Conservation (phyloP, 30 jellyfish, hydroid and myxozoan species). For the Cassiopea xamachana region DNA sequence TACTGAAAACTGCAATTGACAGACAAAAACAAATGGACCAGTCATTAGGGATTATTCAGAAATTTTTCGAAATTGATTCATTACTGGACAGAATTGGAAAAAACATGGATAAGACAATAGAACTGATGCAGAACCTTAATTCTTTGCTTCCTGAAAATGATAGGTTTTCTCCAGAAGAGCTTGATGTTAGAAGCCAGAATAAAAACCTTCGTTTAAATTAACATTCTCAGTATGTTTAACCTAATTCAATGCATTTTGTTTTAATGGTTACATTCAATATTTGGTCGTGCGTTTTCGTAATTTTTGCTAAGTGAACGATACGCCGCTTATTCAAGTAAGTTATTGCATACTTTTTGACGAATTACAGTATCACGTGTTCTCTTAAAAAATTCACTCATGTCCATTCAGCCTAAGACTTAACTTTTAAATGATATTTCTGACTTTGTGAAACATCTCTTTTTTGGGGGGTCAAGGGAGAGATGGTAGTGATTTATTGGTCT, state of each 20-base stretch:
- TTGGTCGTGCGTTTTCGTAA: too few relatives aligned
- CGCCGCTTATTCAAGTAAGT: too few relatives aligned
- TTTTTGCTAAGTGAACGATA: too few relatives aligned
- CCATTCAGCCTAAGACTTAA: too few relatives aligned
- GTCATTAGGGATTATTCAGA: constrained; percentile 54
- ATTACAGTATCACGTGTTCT: too few relatives aligned
- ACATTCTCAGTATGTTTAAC: background rate
- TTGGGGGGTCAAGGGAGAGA: too few relatives aligned
- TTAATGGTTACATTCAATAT: background rate
- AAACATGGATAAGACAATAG: constrained; percentile 63
- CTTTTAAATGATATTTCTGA: too few relatives aligned
- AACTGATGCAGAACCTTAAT: constrained; percentile 61
- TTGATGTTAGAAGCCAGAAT: constrained; percentile 4
- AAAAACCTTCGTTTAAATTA: background rate
- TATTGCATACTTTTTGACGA: too few relatives aligned
- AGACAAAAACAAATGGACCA: constrained; percentile 75
- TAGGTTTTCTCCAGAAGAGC: constrained; percentile 55
- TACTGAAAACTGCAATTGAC: constrained; percentile 61
- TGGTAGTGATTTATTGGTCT: too few relatives aligned
- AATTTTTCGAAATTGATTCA: constrained; percentile 73
- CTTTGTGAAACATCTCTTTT: too few relatives aligned
- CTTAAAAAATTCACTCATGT: too few relatives aligned
- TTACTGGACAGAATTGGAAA: constrained; percentile 59
- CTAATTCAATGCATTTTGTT: background rate
- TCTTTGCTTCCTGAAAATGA: constrained; percentile 73